phyloP scores from a whole-genome alignment of 2,888 invertebrate genomes.

The Erebia ligea region DNA sequence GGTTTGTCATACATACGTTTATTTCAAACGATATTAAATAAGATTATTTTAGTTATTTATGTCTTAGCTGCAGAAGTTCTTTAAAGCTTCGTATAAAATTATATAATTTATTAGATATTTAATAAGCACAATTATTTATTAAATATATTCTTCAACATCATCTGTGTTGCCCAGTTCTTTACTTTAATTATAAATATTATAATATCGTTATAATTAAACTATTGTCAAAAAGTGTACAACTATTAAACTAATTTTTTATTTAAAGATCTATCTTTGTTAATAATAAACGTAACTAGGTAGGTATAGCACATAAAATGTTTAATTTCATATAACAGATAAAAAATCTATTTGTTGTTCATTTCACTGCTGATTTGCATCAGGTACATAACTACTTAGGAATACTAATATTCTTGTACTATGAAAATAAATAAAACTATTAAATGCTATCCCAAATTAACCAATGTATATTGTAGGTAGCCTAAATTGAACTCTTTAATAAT shows the following conservation, averaged over 20 bases:
- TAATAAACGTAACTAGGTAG: conserved; percentile 1
- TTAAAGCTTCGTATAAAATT: conserved; percentile 26
- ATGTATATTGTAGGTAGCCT: conserved; percentile 29
- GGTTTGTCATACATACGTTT: not conserved
- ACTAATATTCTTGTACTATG: conserved; percentile 14
- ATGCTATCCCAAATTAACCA: conserved; percentile 29
- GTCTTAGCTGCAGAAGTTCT: conserved; percentile 23
- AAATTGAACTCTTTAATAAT: conserved; percentile 22
- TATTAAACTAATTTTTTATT: conserved; percentile 17
- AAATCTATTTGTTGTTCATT: not conserved
- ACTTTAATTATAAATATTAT: conserved; percentile 17
- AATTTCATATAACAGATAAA: conserved; percentile 2
- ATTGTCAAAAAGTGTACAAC: conserved; percentile 36
- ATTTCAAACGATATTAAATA: too few species aligned
- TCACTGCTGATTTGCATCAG: not conserved
- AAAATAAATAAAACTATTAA: conserved; percentile 26
- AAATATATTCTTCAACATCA: conserved; percentile 14
- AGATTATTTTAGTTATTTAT: not conserved
- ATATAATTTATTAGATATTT: conserved; percentile 11
- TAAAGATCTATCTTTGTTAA: conserved; percentile 5
- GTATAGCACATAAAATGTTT: conserved; percentile 9
- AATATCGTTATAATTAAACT: conserved; percentile 30
- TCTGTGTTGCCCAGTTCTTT: conserved; percentile 15
- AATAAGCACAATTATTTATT: conserved; percentile 19
- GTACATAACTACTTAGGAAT: conserved; percentile 1